These are phyloP conservation scores for Apeira syringaria DNA, from an alignment of 2,888 invertebrate species.

Conservation along the genomic window DNA sequence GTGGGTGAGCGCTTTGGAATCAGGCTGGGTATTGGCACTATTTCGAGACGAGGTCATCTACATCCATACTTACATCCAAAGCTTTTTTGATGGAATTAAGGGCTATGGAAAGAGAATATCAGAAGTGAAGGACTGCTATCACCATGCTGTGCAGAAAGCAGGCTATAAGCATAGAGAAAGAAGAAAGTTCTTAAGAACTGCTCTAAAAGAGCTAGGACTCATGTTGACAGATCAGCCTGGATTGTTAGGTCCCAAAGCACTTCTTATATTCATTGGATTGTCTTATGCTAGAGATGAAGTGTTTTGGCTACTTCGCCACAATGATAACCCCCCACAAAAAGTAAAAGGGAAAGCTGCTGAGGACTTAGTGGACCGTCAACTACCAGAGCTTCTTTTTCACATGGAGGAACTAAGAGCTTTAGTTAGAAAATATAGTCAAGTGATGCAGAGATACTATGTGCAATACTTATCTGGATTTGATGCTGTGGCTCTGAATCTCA, in stretches of 20 bases:
- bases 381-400: slow-evolving; percentile 98
- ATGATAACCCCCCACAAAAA: slow-evolving; percentile 97
- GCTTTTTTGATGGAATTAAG: slow-evolving; percentile 97
- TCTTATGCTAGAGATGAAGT: slow-evolving; percentile 98
- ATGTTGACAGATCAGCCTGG: slow-evolving; percentile 99
- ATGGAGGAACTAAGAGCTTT: slow-evolving; percentile 98
- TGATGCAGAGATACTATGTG: slow-evolving; percentile 98
- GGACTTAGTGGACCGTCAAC: slow-evolving; percentile 96
- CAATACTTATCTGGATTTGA: slow-evolving; percentile 98
- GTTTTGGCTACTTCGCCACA: slow-evolving; percentile 97
- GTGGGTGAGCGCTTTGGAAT: slow-evolving; percentile 96
- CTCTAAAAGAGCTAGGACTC: slow-evolving; percentile 96
- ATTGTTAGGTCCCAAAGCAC: slow-evolving; percentile 97
- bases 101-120: slow-evolving; percentile 96
- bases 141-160: slow-evolving; percentile 94
- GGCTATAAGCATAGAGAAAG: slow-evolving; percentile 96
- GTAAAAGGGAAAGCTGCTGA: slow-evolving; percentile 94
- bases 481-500: slow-evolving; percentile 94
- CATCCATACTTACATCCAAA: slow-evolving; percentile 96
- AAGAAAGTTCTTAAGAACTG: slow-evolving; percentile 97
- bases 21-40: slow-evolving; percentile 96
- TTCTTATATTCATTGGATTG: slow-evolving; percentile 97
- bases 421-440: slow-evolving; percentile 97
- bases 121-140: slow-evolving; percentile 98
- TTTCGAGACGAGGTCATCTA: slow-evolving; percentile 99